A percentile compares a stretch with the other conserved stretches of the same genome.
phyloP scores from a whole-genome alignment of 1,140 invertebrate genomes.

The Bombus superbus region DNA sequence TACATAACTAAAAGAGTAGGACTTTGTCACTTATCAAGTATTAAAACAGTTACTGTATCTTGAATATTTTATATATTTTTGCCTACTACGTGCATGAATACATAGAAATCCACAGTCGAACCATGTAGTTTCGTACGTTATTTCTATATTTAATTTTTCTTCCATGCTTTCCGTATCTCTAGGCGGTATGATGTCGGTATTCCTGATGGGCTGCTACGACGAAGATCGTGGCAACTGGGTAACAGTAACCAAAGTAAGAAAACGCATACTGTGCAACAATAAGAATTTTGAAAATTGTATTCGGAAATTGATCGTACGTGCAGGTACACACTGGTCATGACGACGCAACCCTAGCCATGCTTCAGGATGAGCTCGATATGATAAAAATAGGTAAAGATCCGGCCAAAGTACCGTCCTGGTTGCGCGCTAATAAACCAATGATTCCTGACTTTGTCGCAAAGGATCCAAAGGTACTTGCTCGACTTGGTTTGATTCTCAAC shows the following conservation, averaged over 20 bases:
- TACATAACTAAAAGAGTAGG: too few relatives aligned
- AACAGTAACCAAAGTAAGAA: constrained; percentile 90
- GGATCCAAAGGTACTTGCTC: constrained; percentile 87
- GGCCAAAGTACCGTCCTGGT: constrained; percentile 89
- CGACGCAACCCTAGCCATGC: constrained; percentile 90
- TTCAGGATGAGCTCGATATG: constrained; percentile 92
- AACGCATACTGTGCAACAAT: not conserved
- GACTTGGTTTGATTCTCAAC: not conserved
- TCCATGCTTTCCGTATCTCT: not conserved
- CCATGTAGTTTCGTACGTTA: too few relatives aligned
- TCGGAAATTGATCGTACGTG: not conserved
- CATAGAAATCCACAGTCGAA: too few relatives aligned
- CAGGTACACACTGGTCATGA: constrained; percentile 92
- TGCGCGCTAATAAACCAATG: constrained; percentile 92
- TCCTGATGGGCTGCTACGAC: constrained; percentile 96
- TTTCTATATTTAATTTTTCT: not conserved
- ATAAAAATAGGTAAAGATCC: constrained; percentile 91
- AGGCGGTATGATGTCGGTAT: constrained; percentile 96
- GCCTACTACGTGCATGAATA: too few relatives aligned
- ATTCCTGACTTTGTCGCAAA: constrained; percentile 94
- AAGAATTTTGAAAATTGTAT: not conserved
- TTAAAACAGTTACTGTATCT: too few relatives aligned
- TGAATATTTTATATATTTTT: too few relatives aligned
- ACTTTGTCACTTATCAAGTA: too few relatives aligned
- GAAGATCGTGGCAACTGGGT: constrained; percentile 87